Evolutionary conservation across 53 echinoderm and acorn worm genomes (phyloP).

Genomic region (Holothuria leucospilota): DNA sequence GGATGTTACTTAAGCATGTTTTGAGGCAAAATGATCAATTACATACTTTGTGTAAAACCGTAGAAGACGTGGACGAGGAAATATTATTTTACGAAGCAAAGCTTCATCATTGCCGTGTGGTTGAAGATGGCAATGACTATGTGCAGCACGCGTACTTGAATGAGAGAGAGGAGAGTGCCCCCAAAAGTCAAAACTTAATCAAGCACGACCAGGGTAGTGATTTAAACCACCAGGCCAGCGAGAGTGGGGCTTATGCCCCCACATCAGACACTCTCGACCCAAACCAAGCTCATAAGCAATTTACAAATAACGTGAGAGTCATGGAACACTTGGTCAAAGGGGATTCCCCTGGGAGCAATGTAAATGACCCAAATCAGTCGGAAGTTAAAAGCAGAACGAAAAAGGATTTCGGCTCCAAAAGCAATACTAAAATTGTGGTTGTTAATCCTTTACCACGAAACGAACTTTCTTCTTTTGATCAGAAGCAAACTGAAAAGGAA

Average conservation of each 20-base stretch:
- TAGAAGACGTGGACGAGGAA: conserved; percentile 78
- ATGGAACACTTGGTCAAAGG: too few relatives aligned
- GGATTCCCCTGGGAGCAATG: too few relatives aligned
- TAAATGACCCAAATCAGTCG: background rate
- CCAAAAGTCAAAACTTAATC: background rate
- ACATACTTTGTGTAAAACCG: conserved; percentile 74
- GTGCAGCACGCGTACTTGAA: conserved; percentile 92
- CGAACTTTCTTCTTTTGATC: background rate
- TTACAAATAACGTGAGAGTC: background rate
- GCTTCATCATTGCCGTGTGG: conserved; percentile 75
- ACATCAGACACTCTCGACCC: too few relatives aligned
- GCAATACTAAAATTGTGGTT: conserved; percentile 11
- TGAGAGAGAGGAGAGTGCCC: background rate
- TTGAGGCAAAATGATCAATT: conserved; percentile 82
- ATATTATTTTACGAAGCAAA: conserved; percentile 92
- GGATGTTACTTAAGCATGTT: conserved; percentile 67
- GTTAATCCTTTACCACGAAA: conserved; percentile 44
- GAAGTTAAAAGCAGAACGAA: background rate
- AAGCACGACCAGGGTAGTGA: too few relatives aligned
- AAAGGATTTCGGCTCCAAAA: background rate
- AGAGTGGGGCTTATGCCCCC: too few relatives aligned
- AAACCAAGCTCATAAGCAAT: background rate
- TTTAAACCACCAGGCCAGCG: too few relatives aligned
- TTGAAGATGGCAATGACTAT: conserved; percentile 89
- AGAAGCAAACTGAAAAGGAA: conserved; percentile 4